Conservation (phyloP, 2,888 invertebrate genomes). For the Tipula vernalis region DNA sequence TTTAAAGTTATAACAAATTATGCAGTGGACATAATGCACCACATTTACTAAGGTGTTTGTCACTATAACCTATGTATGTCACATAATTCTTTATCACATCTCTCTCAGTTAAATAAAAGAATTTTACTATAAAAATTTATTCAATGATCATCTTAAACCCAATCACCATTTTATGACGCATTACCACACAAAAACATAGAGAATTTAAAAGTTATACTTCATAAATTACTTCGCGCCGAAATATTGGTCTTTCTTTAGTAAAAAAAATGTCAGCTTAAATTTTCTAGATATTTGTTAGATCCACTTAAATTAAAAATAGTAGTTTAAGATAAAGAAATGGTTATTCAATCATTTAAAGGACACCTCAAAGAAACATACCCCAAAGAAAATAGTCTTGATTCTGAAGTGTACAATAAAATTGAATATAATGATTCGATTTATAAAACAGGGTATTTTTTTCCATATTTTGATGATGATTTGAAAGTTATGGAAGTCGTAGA, state of each 20-base stretch:
- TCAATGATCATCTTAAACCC: too few species aligned
- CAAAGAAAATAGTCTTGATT: neutral
- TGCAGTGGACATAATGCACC: too few species aligned
- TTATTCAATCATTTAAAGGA: neutral
- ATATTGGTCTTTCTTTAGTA: constrained; percentile 12
- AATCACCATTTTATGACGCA: too few species aligned
- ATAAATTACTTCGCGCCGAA: constrained; percentile 10
- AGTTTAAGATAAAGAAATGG: neutral
- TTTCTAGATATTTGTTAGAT: neutral
- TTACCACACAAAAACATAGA: too few species aligned
- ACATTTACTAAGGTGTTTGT: too few species aligned
- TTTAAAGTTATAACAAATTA: too few species aligned
- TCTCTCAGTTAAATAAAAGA: too few species aligned
- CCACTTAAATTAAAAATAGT: neutral
- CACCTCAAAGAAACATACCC: neutral
- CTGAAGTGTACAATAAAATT: neutral
- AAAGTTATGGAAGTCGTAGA: neutral
- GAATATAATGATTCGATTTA: neutral
- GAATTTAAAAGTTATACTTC: constrained; percentile 12
- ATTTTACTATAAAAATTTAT: too few species aligned
- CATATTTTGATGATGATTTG: neutral
- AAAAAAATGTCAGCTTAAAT: constrained; percentile 12
- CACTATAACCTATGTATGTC: too few species aligned
- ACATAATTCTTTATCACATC: too few species aligned
- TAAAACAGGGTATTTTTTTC: neutral